These are phyloP conservation scores for Monodelphis domestica DNA, from an alignment of 2,797 vertebrate genomes.

Conservation along the genomic window DNA sequence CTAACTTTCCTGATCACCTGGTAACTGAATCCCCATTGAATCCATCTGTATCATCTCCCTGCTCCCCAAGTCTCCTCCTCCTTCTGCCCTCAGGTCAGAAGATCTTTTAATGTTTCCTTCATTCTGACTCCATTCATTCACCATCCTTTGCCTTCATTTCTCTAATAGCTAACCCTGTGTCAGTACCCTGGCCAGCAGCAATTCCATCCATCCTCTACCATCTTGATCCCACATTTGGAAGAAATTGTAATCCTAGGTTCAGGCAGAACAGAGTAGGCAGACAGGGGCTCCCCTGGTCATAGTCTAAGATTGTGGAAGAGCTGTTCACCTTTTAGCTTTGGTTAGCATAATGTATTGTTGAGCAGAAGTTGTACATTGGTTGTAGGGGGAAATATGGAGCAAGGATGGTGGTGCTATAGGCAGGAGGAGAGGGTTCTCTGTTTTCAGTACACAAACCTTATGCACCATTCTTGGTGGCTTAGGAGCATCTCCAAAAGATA, in stretches of 20 bases:
- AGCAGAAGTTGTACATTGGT: neutral
- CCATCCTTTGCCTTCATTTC: neutral
- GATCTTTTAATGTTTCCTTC: no score
- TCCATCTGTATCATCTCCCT: neutral
- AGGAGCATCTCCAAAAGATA: neutral
- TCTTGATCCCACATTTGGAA: neutral
- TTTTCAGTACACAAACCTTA: neutral
- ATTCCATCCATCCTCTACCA: neutral
- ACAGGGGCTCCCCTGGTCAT: neutral
- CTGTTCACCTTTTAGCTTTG: neutral
- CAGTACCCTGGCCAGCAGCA: neutral
- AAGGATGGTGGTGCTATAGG: no score
- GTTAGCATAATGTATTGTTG: neutral
- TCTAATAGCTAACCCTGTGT: neutral
- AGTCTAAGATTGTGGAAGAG: neutral
- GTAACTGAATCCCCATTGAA: neutral
- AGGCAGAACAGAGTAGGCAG: neutral
- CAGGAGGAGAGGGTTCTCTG: neutral
- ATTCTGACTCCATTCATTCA: neutral
- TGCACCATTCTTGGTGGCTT: neutral
- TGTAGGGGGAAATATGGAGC: no score
- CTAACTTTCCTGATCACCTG: neutral
- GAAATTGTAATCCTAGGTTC: slow-evolving; percentile 14
- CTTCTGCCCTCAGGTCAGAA: neutral
- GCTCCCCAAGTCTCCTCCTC: neutral